phyloP scores from a whole-genome alignment of 2,888 invertebrate genomes.

The Vesta saturnalis region DNA sequence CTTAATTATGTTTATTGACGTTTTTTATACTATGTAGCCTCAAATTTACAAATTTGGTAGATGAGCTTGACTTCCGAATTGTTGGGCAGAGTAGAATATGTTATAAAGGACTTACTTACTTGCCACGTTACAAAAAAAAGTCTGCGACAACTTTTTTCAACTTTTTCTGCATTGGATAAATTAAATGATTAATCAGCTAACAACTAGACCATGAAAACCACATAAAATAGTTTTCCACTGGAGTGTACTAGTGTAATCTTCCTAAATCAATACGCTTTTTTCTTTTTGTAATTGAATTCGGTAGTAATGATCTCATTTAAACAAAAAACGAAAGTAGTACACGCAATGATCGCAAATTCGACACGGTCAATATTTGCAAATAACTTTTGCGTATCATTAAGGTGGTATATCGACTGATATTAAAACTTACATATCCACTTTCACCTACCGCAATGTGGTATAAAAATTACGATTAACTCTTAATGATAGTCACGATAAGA shows the following conservation, averaged over 20 bases:
- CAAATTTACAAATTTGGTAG: too few species aligned
- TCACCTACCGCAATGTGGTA: slow-evolving; percentile 1
- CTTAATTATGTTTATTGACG: too few species aligned
- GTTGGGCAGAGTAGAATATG: too few species aligned
- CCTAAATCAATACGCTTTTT: not conserved
- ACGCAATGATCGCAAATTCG: too few species aligned
- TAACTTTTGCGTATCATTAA: too few species aligned
- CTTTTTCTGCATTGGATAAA: not conserved
- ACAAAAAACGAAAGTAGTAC: not conserved
- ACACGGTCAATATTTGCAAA: too few species aligned
- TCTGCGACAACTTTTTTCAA: not conserved
- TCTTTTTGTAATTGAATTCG: too few species aligned
- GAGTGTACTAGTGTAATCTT: not conserved
- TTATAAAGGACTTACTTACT: too few species aligned
- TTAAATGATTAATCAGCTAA: not conserved
- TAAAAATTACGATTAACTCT: not conserved
- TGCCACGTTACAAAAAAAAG: too few species aligned
- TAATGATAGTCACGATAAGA: not conserved
- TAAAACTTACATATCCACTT: not conserved
- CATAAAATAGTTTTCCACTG: not conserved
- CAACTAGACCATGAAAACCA: slow-evolving; percentile 1
- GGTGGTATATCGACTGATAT: not conserved
- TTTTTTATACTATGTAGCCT: too few species aligned
- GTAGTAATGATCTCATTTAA: too few species aligned
- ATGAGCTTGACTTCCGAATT: too few species aligned